These are phyloP conservation scores for Leptinotarsa peninsularis DNA, from an alignment of 2,888 invertebrate species.

Conservation along the genomic window DNA sequence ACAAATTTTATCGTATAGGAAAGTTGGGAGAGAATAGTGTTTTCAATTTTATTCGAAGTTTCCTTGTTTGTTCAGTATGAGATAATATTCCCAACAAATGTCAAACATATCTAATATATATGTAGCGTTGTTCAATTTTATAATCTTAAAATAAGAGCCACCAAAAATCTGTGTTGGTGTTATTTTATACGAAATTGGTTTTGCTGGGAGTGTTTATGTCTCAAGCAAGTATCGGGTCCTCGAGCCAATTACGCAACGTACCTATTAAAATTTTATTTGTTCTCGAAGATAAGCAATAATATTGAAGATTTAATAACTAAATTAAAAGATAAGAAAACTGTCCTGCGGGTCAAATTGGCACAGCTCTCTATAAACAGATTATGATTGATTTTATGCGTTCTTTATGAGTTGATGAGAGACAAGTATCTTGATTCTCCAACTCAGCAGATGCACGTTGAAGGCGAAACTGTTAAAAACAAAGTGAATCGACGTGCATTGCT, in stretches of 20 bases:
- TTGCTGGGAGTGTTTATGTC: slow-evolving; percentile 11
- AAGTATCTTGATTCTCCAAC: background rate
- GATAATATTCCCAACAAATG: no score
- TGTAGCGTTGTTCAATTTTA: no score
- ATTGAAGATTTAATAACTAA: slow-evolving; percentile 36
- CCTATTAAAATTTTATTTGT: slow-evolving; percentile 28
- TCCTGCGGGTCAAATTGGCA: slow-evolving; percentile 27
- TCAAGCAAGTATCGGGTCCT: background rate
- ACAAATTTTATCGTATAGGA: no score
- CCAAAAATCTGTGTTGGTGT: background rate
- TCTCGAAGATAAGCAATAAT: slow-evolving; percentile 26
- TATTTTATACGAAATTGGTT: background rate
- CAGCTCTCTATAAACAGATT: slow-evolving; percentile 28
- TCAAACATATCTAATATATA: no score
- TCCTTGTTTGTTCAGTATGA: no score
- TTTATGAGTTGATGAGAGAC: slow-evolving; percentile 33
- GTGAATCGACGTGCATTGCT: no score
- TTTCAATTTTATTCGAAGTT: no score
- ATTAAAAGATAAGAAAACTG: slow-evolving; percentile 35
- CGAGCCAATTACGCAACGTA: slow-evolving; percentile 14
- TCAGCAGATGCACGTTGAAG: background rate
- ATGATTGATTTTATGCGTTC: slow-evolving; percentile 38
- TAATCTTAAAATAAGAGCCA: background rate
- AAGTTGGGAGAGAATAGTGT: no score
- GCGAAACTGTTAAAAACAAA: no score